A percentile compares a stretch with the other conserved stretches of the same genome.
phyloP scores from a whole-genome alignment of 2,113 vertebrate species.

The Anser cygnoides region DNA sequence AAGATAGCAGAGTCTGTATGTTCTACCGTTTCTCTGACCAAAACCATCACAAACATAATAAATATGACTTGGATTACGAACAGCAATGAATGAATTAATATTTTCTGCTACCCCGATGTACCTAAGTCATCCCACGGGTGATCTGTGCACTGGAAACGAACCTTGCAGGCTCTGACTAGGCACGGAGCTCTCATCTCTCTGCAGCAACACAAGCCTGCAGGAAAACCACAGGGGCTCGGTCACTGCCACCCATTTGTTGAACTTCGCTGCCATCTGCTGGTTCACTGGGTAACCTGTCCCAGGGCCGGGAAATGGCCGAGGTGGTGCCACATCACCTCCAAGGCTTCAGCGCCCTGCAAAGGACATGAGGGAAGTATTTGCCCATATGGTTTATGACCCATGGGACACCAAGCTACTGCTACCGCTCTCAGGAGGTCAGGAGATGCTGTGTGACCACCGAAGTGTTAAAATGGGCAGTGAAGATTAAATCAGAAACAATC shows the following conservation, averaged over 20 bases:
- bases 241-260: constrained; percentile 69
- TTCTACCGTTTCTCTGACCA: neutral
- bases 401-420: neutral
- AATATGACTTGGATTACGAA: neutral
- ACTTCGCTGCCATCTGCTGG: constrained; percentile 79
- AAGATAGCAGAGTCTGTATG: neutral
- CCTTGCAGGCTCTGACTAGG: neutral
- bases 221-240: neutral
- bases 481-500: neutral
- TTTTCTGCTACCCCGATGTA: neutral
- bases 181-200: neutral
- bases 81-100: neutral
- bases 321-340: neutral
- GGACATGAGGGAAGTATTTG: neutral
- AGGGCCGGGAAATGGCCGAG: neutral
- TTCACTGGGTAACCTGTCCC: neutral
- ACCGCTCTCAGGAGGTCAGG: neutral
- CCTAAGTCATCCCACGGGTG: neutral
- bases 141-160: constrained; percentile 10
- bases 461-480: neutral
- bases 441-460: neutral
- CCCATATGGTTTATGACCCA: neutral
- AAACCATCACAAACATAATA: neutral
- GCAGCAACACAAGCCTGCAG: neutral
- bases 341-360: neutral